phyloP scores from a whole-genome alignment of 2,113 vertebrate species.

The Stegastes partitus region DNA sequence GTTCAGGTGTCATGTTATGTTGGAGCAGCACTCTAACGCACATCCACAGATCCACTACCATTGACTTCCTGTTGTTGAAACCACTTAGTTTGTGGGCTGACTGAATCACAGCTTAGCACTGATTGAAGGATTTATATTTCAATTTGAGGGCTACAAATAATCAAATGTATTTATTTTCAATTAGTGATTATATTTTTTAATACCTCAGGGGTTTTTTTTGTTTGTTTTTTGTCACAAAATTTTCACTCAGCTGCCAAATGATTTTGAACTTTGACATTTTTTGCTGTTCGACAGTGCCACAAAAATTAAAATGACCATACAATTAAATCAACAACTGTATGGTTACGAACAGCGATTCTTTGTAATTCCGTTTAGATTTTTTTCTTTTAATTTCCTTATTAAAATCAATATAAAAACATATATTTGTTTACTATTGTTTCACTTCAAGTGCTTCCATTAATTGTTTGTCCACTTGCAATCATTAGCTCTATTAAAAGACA shows the following conservation, averaged over 20 bases:
- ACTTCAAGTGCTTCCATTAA: not conserved
- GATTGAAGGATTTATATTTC: too few species aligned
- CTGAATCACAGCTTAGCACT: too few species aligned
- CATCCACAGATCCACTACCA: not conserved
- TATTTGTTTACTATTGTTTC: not conserved
- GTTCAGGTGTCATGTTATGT: not conserved
- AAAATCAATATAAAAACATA: not conserved
- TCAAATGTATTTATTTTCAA: too few species aligned
- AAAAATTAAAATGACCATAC: not conserved
- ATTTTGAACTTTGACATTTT: too few species aligned
- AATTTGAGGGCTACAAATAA: too few species aligned
- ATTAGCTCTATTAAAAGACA: not conserved
- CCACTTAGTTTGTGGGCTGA: too few species aligned
- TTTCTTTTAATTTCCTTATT: constrained; percentile 9
- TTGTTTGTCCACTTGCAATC: not conserved
- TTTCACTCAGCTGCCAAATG: too few species aligned
- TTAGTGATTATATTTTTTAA: too few species aligned
- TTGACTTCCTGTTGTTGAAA: too few species aligned
- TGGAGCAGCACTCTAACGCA: not conserved
- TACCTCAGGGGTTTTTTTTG: too few species aligned
- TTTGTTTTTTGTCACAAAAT: too few species aligned
- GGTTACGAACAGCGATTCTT: not conserved
- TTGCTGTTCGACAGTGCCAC: not conserved
- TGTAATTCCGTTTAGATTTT: not conserved
- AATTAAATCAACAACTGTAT: not conserved